These are phyloP conservation scores for Chelonus insularis DNA, from an alignment of 1,140 invertebrate species.

Conservation along the genomic window DNA sequence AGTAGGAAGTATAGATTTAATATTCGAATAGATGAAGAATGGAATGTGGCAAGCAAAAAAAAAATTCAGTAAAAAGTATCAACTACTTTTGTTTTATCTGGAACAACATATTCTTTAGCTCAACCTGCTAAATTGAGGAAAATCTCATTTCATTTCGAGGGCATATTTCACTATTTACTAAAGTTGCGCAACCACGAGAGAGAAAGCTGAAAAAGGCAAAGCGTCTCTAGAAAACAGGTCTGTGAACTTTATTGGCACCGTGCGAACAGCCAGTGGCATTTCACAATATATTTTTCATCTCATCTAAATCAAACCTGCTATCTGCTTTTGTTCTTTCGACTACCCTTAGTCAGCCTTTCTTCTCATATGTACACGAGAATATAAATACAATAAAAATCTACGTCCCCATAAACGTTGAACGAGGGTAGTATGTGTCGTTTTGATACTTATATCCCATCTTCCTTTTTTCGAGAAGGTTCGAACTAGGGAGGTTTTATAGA, in stretches of 20 bases:
- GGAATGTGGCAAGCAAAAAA: neutral
- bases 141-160: slow-evolving; percentile 1
- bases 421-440: slow-evolving; percentile 1
- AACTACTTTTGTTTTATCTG: neutral
- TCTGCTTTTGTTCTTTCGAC: slow-evolving; percentile 10
- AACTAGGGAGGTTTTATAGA: slow-evolving; percentile 15
- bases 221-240: neutral
- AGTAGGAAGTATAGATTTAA: too few relatives aligned
- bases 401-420: slow-evolving; percentile 3
- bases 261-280: slow-evolving; percentile 14
- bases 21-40: too few relatives aligned
- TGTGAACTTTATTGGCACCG: slow-evolving; percentile 20
- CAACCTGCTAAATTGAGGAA: slow-evolving; percentile 1
- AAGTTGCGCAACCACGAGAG: neutral
- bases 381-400: slow-evolving; percentile 12
- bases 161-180: slow-evolving; percentile 16
- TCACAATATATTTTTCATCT: slow-evolving; percentile 35
- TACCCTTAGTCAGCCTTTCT: slow-evolving; percentile 1
- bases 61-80: neutral
- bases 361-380: neutral
- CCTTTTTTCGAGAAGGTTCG: neutral
- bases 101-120: slow-evolving; percentile 1
- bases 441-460: neutral
- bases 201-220: slow-evolving; percentile 18
- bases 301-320: slow-evolving; percentile 31